Evolutionary conservation across 2,113 vertebrate species (phyloP).

Genomic region (Sapayoa aenigma): DNA sequence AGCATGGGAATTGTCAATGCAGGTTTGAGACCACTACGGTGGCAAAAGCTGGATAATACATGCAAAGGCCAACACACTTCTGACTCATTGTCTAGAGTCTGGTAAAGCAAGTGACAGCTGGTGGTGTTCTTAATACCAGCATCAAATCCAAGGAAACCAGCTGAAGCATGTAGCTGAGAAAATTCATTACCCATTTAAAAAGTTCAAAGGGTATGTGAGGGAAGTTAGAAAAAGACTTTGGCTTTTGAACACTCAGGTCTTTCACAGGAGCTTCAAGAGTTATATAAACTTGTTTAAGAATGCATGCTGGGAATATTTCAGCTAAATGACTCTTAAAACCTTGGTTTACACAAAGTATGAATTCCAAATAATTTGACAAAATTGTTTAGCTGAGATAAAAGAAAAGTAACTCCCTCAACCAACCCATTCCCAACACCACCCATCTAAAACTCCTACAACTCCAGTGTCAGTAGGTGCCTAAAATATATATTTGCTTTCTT

Average conservation of each 20-base stretch:
- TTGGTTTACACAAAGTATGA: not conserved
- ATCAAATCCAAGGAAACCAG: constrained; percentile 40
- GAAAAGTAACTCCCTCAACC: accelerated
- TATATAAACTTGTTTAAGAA: not conserved
- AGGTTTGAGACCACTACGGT: not conserved
- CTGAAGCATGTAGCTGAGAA: constrained; percentile 34
- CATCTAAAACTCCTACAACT: not conserved
- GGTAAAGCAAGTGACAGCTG: constrained; percentile 41
- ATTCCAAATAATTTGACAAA: not conserved
- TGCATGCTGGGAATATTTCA: not conserved
- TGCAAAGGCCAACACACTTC: constrained; percentile 27
- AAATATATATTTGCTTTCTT: not conserved
- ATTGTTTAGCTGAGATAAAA: not conserved
- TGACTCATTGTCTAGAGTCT: constrained; percentile 44
- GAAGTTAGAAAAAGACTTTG: not conserved
- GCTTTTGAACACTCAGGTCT: not conserved
- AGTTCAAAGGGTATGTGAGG: constrained; percentile 36
- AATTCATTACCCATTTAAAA: constrained; percentile 33
- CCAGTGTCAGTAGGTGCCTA: not conserved
- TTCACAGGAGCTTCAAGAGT: not conserved
- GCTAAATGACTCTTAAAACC: not conserved
- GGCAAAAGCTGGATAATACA: not conserved
- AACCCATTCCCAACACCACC: not conserved
- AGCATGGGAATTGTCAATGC: not conserved
- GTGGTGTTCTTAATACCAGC: constrained; percentile 46